Percentiles rank a stretch among this genome's conserved stretches.
These are phyloP conservation scores for Phyllotreta striolata DNA, from an alignment of 2,888 invertebrate species.

Conservation along the genomic window DNA sequence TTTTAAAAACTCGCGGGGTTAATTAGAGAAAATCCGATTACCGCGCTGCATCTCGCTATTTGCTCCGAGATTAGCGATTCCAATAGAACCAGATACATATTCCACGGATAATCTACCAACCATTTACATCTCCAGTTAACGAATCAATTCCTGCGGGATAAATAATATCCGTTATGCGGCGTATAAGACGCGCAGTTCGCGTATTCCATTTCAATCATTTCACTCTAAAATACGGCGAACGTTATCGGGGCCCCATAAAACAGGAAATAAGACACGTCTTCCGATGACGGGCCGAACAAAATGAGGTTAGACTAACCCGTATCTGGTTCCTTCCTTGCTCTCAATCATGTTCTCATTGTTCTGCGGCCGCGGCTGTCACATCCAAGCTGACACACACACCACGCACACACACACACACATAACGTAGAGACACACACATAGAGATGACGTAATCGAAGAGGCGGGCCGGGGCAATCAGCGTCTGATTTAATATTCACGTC, in stretches of 20 bases:
- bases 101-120: too few relatives aligned
- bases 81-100: too few relatives aligned
- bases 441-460: slow-evolving; percentile 59
- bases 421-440: slow-evolving; percentile 4
- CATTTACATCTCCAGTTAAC: too few relatives aligned
- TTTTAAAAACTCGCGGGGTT: too few relatives aligned
- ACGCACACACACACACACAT: slow-evolving; percentile 43
- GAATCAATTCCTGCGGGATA: background rate
- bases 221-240: background rate
- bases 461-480: slow-evolving; percentile 61
- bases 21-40: too few relatives aligned
- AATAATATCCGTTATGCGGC: background rate
- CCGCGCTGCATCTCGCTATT: too few relatives aligned
- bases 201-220: slow-evolving; percentile 9
- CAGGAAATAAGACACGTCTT: slow-evolving; percentile 30
- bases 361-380: slow-evolving; percentile 58
- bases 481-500: slow-evolving; percentile 62
- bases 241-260: slow-evolving; percentile 26
- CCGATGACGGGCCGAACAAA: slow-evolving; percentile 29
- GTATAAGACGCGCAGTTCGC: background rate
- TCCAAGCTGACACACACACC: slow-evolving; percentile 58
- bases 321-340: slow-evolving; percentile 52
- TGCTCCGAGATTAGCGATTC: too few relatives aligned
- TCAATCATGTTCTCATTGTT: slow-evolving; percentile 60
- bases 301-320: slow-evolving; percentile 51